phyloP scores from a whole-genome alignment of 92 coral and sea anemone species.

The Porites divaricata region DNA sequence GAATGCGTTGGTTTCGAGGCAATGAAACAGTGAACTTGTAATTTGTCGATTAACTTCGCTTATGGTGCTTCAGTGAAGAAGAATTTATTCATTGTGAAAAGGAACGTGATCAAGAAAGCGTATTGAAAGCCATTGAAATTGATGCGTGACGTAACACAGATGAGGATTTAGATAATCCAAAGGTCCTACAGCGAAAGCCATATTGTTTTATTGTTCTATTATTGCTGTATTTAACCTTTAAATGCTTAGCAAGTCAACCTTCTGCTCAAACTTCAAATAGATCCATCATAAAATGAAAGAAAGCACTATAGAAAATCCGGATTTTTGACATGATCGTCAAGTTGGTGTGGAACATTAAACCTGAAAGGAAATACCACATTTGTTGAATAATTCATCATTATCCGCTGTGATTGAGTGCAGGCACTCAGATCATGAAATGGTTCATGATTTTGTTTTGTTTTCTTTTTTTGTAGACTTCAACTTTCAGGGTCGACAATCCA shows the following conservation, averaged over 20 bases:
- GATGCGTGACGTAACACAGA: conserved; percentile 61
- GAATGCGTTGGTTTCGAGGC: conserved; percentile 1
- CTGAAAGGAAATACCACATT: conserved; percentile 35
- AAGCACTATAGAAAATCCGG: background rate
- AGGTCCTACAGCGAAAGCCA: conserved; percentile 1
- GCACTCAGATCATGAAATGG: background rate
- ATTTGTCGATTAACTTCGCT: background rate
- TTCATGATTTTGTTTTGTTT: background rate
- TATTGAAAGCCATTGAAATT: conserved; percentile 25
- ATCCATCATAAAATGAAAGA: background rate
- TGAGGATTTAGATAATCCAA: conserved; percentile 16
- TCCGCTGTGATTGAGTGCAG: conserved; percentile 21
- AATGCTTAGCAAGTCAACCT: background rate
- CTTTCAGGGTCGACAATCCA: background rate
- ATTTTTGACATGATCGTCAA: background rate
- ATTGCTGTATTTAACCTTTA: background rate
- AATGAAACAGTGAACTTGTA: background rate
- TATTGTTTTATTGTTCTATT: conserved; percentile 30
- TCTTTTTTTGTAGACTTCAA: background rate
- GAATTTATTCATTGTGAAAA: background rate
- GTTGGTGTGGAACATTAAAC: background rate
- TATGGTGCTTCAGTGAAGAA: background rate
- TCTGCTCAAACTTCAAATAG: background rate
- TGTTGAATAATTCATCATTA: conserved; percentile 31
- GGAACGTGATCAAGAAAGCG: conserved; percentile 41